Base-by-base conservation (phyloP, 1,140 invertebrate species). In the Maconellicoccus hirsutus region DNA sequence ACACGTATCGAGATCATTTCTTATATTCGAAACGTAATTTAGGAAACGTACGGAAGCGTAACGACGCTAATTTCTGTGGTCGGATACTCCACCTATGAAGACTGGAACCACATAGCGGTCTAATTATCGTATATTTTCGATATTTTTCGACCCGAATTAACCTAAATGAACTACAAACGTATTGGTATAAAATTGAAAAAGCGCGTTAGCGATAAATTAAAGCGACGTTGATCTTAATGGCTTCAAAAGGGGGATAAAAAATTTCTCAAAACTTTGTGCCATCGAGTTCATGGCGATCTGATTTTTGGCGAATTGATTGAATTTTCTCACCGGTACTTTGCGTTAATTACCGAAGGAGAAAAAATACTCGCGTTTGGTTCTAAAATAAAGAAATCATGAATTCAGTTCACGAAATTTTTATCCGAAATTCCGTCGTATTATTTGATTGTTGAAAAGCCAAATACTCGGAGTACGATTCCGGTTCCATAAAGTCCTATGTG, bases 371-470 rank as follows among this genome's bases (percentile, higher is more conserved):
- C 12, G 29, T 33, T 3, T 33, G 29, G 29, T 33, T 33, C 29
- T 33, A 3, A 52, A 14, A 19, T 52, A 52, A 14, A 19, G 42
- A 52, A 52, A 52, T 52, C 42, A 52, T 52, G 42, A 52, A 52
- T 52, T 52, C 42, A 52, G 42, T 52, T 52, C 42, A 52, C 42
- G 42, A 52, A 52, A 52, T 52, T 52, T n/a, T 52, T 52, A 52
- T 52, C 42, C 42, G 42, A 52, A 52, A 52, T 52, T 16, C 42
- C 42, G 42, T 52, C 42, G 42, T 16, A 52, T 52, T 52, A 52
- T 52, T 14, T 19, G 6, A 52, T 52, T 52, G 42, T 52, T 19
- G 42, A 52, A 52, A 52, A 52, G n/a, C 42, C 12, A 52, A 52
- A 52, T 19, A 52, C 16, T 52, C n/a, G 4, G 42, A 52, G n/a